A percentile compares a stretch with the other conserved stretches of the same genome.
phyloP scores from a whole-genome alignment of 2,113 vertebrate species.

The Ammodytes marinus region DNA sequence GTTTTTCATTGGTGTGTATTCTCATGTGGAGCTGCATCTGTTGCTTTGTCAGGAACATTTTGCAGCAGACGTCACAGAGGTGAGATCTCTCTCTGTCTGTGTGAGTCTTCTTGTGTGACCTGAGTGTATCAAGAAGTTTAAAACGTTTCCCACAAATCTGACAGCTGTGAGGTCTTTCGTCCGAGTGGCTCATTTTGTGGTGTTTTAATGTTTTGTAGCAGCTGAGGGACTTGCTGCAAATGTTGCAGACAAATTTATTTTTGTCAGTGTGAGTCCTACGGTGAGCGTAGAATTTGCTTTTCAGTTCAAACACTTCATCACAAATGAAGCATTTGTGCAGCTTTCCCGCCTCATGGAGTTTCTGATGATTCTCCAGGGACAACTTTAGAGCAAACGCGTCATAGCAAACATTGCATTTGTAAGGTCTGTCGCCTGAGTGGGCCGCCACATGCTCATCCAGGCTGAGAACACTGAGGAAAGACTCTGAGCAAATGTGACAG shows the following conservation, averaged over 20 bases:
- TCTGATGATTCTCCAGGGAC: conserved; percentile 23
- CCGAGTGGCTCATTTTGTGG: conserved; percentile 69
- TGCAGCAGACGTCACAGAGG: conserved; percentile 76
- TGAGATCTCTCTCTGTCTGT: conserved; percentile 45
- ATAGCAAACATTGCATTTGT: conserved; percentile 10
- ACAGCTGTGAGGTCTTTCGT: conserved; percentile 64
- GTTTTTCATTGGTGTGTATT: conserved; percentile 62
- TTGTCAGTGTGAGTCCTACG: not conserved
- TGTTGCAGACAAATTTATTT: conserved; percentile 54
- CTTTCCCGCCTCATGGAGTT: not conserved
- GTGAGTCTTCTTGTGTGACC: conserved; percentile 73
- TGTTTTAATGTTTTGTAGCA: conserved; percentile 55
- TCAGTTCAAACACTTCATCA: conserved; percentile 15
- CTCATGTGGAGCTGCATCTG: conserved; percentile 72
- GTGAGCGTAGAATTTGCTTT: not conserved
- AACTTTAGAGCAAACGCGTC: not conserved
- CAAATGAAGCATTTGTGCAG: conserved; percentile 27
- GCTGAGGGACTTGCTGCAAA: conserved; percentile 66
- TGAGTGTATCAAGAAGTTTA: conserved; percentile 60
- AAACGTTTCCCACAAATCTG: conserved; percentile 59
- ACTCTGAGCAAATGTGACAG: conserved; percentile 42
- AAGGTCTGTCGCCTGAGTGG: not conserved
- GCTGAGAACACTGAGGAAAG: not conserved
- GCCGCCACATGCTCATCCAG: conserved; percentile 2
- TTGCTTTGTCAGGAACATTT: conserved; percentile 64